These are phyloP conservation scores for Turdus rufiventris DNA, from an alignment of 2,113 vertebrate genomes.

Conservation along the genomic window DNA sequence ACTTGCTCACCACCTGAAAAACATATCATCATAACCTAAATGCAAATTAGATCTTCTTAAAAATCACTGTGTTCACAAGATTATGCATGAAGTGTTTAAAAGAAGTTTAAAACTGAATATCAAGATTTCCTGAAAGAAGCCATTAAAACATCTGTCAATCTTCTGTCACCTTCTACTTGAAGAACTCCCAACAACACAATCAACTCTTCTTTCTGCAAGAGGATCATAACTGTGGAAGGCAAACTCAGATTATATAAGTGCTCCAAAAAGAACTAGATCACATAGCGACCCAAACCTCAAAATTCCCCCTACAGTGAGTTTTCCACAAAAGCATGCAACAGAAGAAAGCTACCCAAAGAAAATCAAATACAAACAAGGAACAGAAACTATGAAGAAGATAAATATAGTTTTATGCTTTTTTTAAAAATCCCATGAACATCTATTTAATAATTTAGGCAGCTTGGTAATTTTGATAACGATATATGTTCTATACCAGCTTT, in stretches of 20 bases:
- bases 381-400: neutral
- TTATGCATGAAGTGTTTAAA: neutral
- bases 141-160: neutral
- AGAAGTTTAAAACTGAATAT: neutral
- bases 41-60: neutral
- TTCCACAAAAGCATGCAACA: neutral
- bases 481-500: neutral
- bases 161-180: neutral
- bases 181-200: neutral
- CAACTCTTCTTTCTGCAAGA: neutral
- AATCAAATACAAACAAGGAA: neutral
- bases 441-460: neutral
- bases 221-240: neutral
- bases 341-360: neutral
- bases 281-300: neutral
- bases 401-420: neutral
- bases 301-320: neutral
- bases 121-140: neutral
- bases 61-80: neutral
- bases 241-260: neutral
- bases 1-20: neutral
- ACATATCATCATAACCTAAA: neutral
- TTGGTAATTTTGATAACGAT: neutral
- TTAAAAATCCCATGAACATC: neutral
- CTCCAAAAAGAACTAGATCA: neutral